Base-by-base conservation (phyloP, 2,888 invertebrate genomes). In the Acronicta alni region DNA sequence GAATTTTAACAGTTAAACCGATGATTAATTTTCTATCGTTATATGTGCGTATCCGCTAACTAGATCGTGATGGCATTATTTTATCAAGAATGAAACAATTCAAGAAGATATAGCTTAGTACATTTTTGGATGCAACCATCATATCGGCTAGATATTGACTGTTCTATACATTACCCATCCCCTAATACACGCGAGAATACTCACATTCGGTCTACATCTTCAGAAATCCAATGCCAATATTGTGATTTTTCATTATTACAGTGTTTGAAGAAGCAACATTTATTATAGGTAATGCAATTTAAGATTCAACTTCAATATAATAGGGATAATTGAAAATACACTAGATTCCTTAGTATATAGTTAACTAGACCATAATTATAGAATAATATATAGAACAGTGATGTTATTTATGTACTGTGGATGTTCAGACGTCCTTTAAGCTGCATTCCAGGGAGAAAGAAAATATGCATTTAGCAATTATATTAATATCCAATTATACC, bases 401-500 rank as follows among this genome's bases (percentile, higher is more conserved):
- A 67, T 77, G 75, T 77, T 67, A 59, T 53, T 53, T 66, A 59
- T 66, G 75, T 77, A 75, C 59, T 61, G 62, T 64, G 53, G 82
- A 72, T 78, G 85, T 89, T 88, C 88, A 87, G 83, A 84, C 80
- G 79, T 83, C 87, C 88, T 75, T 92, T 94, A 94, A 90, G 93
- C 93, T 94, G 93, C 93, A 92, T 92, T 92, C 93, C 93, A 71
- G 83, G 77, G 81, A 81, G 75, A 77, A 68, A 77, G 66, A 77
- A 45, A 83, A 83, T 82, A 72, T 73, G 71, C 71, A 56, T 75
- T 80, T 76, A 67, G 80, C 81, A 79, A 82, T 67, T 76, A 57
- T 70, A 18, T 53, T 39, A 16, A 46, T 51, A 55, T 42, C 37
- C 23, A 49, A 49, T 23, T 37, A 54, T 46, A 51, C 8, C 4